Evolutionary conservation across 1,140 invertebrate species (phyloP).

Genomic region (Drosophila micromelanica): DNA sequence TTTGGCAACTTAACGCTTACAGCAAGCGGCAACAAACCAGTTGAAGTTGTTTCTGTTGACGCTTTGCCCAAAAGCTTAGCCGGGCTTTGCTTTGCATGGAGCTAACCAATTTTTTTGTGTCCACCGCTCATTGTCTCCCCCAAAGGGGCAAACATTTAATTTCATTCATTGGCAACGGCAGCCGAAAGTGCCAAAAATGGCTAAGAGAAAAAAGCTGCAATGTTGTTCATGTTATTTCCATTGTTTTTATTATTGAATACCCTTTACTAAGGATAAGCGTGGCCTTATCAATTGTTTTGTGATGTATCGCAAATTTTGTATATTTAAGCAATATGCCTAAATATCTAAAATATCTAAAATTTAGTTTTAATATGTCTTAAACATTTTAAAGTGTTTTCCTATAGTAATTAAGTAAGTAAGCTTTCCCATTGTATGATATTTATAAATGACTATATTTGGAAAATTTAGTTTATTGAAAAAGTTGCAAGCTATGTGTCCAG

Average conservation of each 20-base stretch:
- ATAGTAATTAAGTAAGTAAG: too few relatives aligned
- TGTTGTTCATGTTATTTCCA: conserved; percentile 36
- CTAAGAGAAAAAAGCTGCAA: conserved; percentile 31
- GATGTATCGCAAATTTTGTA: too few relatives aligned
- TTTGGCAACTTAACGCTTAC: conserved; percentile 78
- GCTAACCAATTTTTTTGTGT: conserved; percentile 41
- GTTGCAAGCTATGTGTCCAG: too few relatives aligned
- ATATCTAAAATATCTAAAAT: too few relatives aligned
- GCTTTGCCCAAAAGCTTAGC: conserved; percentile 41
- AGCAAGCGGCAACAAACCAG: conserved; percentile 60
- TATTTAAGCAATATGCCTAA: too few relatives aligned
- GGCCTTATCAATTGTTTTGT: conserved; percentile 5
- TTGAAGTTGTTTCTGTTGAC: conserved; percentile 52
- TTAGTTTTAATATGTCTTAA: too few relatives aligned
- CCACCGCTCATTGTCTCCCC: conserved; percentile 25
- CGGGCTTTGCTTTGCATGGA: conserved; percentile 38
- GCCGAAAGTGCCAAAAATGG: conserved; percentile 54
- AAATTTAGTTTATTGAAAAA: too few relatives aligned
- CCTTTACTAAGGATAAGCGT: not conserved
- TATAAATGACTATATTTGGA: too few relatives aligned
- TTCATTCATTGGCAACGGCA: conserved; percentile 74
- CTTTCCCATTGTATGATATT: too few relatives aligned
- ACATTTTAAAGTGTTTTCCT: too few relatives aligned
- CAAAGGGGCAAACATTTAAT: conserved; percentile 70
- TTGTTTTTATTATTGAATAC: conserved; percentile 46